Evolutionary conservation across 2,113 vertebrate species (phyloP), one percentile per base, ranked within the genome.

Genomic region (Cynopterus brachyotis): DNA sequence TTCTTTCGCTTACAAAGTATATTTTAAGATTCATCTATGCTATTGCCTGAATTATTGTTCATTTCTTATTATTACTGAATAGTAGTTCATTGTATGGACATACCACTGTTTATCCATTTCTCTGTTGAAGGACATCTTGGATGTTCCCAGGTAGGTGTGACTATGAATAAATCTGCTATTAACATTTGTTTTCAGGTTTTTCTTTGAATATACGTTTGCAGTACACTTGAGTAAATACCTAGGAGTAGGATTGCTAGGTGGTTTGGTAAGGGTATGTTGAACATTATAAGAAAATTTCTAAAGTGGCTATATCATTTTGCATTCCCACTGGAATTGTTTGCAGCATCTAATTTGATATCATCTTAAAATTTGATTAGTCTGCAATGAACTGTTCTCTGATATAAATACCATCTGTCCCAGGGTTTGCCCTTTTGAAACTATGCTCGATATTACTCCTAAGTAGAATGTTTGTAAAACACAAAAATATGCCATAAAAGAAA

Each of bases 381-480:
- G 9, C 67, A 62, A 57, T 89, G 55, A 85, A 79, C 16, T 78
- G 0, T 28, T 91, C 28, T 19, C n/a, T 76, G 59, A 35, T 62
- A 57, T 81, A 73, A 91, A 75, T 59, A 67, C 32, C 92, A 0
- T 67, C 20, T 66, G 45, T 83, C 30, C 55, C 35, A 53, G 45
- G 17, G 47, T 86, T 89, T 84, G 45, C 57, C 28, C 17, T 73
- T 93, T 91, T 87, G 59, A 87, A 87, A 94, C 35, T 91, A 50
- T 85, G 6, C 28, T 62, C 91, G n/a, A 85, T 60, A 22, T 5
- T 78, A 15, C 45, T 70, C 20, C 47, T 40, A 62, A n/a, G 78
- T 78, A 90, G 85, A 81, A 87, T 73, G 13, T 86, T 91, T 81
- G 15, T 19, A 50, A 20, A 16, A 80, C 6, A 75, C 22, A 95